Conservation (phyloP, 2,113 vertebrate genomes). For the Phalacrocorax aristotelis region DNA sequence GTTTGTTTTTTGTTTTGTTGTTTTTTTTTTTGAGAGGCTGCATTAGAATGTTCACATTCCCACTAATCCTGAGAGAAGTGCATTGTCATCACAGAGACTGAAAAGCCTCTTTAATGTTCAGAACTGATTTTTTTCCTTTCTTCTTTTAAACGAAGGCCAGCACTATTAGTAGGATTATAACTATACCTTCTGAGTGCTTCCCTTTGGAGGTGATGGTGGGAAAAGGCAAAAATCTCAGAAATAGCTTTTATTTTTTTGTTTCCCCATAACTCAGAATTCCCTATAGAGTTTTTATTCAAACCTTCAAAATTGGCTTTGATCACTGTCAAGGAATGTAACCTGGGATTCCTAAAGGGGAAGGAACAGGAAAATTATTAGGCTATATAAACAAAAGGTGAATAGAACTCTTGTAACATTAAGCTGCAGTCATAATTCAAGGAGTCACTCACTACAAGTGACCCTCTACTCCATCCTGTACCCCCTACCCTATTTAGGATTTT, state of each 20-base stretch:
- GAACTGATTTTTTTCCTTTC: background rate
- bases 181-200: background rate
- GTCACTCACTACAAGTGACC: background rate
- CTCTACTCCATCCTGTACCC: accelerated
- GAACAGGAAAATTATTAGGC: background rate
- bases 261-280: background rate
- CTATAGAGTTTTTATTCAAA: background rate
- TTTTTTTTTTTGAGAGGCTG: background rate
- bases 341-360: background rate
- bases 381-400: background rate
- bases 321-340: background rate
- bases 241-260: background rate
- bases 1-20: too few relatives aligned
- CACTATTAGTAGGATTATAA: background rate
- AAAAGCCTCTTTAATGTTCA: background rate
- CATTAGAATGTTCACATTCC: background rate
- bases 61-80: background rate
- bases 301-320: background rate
- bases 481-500: background rate
- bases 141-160: background rate
- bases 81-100: background rate
- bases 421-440: background rate
- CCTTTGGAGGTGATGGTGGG: too few relatives aligned
- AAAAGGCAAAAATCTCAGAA: background rate
- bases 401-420: background rate